These are phyloP conservation scores for Drosophila ficusphila DNA, from an alignment of 1,140 invertebrate species.

Conservation along the genomic window DNA sequence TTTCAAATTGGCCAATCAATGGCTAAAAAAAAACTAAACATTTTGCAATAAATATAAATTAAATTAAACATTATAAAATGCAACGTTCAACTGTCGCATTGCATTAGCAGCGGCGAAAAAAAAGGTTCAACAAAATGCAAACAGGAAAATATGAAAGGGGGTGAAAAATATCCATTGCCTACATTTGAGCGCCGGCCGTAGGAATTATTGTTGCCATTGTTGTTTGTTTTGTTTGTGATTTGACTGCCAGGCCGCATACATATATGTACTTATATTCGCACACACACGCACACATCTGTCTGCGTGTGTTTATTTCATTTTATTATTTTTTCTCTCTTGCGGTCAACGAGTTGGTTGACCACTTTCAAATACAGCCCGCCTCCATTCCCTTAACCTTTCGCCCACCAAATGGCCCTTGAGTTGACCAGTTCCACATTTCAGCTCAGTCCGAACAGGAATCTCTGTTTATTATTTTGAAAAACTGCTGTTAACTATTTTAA, in stretches of 20 bases:
- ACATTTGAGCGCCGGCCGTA: constrained; percentile 65
- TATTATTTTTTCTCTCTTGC: constrained; percentile 80
- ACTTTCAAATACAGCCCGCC: constrained; percentile 75
- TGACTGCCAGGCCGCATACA: constrained; percentile 54
- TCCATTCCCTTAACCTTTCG: background rate
- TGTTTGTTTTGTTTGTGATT: constrained; percentile 79
- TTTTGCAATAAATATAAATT: constrained; percentile 59
- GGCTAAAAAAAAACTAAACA: constrained; percentile 15
- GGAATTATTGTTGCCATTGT: constrained; percentile 35
- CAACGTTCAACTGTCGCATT: constrained; percentile 50
- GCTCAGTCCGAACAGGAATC: constrained; percentile 1
- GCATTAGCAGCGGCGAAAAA: constrained; percentile 30
- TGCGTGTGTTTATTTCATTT: constrained; percentile 78
- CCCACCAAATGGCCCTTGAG: constrained; percentile 16
- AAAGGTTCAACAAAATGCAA: constrained; percentile 10
- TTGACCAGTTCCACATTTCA: background rate
- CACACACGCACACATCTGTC: constrained; percentile 18
- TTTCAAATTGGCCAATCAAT: constrained; percentile 47
- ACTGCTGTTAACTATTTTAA: constrained; percentile 2
- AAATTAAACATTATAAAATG: constrained; percentile 64
- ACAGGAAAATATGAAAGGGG: constrained; percentile 1
- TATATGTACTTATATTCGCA: constrained; percentile 7
- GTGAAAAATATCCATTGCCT: constrained; percentile 62
- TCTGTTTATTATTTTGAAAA: constrained; percentile 26
- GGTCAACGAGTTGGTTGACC: constrained; percentile 82